These are phyloP conservation scores for Allophyes oxyacanthae DNA, from an alignment of 2,888 invertebrate genomes.

Conservation along the genomic window DNA sequence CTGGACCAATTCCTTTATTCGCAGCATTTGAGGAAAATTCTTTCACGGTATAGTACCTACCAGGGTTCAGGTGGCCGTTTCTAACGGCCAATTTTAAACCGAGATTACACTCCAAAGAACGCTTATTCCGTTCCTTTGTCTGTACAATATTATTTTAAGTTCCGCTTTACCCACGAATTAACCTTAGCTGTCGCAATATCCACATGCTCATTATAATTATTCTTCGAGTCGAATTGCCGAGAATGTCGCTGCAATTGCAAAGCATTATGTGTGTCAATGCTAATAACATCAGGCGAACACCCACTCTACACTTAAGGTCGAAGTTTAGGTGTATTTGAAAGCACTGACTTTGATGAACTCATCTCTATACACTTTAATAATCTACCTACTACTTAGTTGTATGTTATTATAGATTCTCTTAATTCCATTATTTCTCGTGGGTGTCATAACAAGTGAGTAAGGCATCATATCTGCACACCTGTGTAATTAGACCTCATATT, in stretches of 20 bases:
- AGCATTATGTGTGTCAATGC: conserved; percentile 83
- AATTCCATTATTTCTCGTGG: background rate
- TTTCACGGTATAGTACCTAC: background rate
- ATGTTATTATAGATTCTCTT: too few species aligned
- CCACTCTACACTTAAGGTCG: conserved; percentile 76
- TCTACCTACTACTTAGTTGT: conserved; percentile 3
- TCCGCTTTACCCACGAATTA: conserved; percentile 51
- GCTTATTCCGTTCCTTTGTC: conserved; percentile 13
- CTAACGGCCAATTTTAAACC: background rate
- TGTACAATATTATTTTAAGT: conserved; percentile 26
- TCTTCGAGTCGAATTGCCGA: conserved; percentile 67
- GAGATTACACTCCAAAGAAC: background rate
- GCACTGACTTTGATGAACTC: conserved; percentile 68
- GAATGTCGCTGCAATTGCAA: conserved; percentile 74
- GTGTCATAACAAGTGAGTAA: background rate
- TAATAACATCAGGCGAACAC: conserved; percentile 75
- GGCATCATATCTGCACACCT: conserved; percentile 28
- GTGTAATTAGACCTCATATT: conserved; percentile 31
- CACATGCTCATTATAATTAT: conserved; percentile 69
- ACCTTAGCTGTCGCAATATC: conserved; percentile 61
- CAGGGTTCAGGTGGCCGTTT: background rate
- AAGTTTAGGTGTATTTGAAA: conserved; percentile 71
- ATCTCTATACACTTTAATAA: conserved; percentile 45
- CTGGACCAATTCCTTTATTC: conserved; percentile 8
- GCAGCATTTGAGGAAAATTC: background rate